Base-by-base conservation (phyloP, 2,888 invertebrate genomes). In the Baccha elongata region DNA sequence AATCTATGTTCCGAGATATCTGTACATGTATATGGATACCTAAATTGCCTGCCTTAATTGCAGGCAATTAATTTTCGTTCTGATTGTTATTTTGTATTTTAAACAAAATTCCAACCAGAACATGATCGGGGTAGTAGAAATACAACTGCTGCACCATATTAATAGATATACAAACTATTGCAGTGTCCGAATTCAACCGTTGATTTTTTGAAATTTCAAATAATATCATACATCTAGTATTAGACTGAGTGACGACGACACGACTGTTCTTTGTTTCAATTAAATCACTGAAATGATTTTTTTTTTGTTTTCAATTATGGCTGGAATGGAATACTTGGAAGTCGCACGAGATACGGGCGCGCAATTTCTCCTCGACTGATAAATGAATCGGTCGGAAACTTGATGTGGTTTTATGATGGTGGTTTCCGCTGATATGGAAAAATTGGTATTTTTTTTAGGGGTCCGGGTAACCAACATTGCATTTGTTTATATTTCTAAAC, bases 11-110 rank as follows among this genome's bases (percentile, higher is more conserved):
- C n/a, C 11, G 19, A 52, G 6, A 3, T 7, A 8, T 42, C 8
- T 5, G 15, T 3, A 15, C 0, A 7, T 10, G 8, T n/a, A n/a
- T 52, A 32, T 26, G 73, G 80, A 58, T 81, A 75, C 75, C 71
- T 81, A 65, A 81, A 81, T 75, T 81, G 80, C 44, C 60, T 48
- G 75, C 53, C 65, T 64, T 81, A 81, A 81, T 81, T 81, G n/a
- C n/a, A n/a, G n/a, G n/a, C n/a, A n/a, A n/a, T n/a, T 55, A 81
- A 81, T 81, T 72, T 53, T 67, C 75, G 62, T 76, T 75, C 42
- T 29, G 71, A 32, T 67, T 76, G 65, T 67, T 72, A 75, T 75
- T 81, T 75, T 81, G 71, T 81, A 67, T 48, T 55, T 75, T 65
- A 50, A 13, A 60, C 53, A 75, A 60, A 69, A 71, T 29, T 60